A percentile compares a stretch with the other conserved stretches of the same genome.
Conservation (phyloP, 2,113 vertebrate genomes). For the Brachypodius melanocephalos region DNA sequence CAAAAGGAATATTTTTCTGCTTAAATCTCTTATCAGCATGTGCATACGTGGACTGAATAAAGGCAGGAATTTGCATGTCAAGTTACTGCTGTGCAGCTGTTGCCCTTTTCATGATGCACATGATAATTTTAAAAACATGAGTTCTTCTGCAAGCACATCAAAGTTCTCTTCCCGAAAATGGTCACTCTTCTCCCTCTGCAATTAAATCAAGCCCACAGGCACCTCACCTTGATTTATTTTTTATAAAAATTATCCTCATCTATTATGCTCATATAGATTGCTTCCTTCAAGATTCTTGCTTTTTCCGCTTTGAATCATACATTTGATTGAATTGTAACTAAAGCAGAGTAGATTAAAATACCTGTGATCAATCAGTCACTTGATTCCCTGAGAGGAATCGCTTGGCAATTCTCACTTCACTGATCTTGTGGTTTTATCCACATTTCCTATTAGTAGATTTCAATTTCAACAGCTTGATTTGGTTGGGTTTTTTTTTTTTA, state of each 20-base stretch:
- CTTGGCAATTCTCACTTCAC: background rate
- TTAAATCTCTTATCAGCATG: slow-evolving; percentile 47
- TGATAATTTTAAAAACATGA: slow-evolving; percentile 41
- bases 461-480: background rate
- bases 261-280: slow-evolving; percentile 24
- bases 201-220: background rate
- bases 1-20: background rate
- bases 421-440: background rate
- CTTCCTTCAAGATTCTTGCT: slow-evolving; percentile 33
- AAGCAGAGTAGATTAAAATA: slow-evolving; percentile 27
- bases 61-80: slow-evolving; percentile 53
- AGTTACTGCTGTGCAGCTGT: slow-evolving; percentile 52
- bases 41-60: slow-evolving; percentile 41
- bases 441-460: background rate
- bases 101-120: slow-evolving; percentile 41
- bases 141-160: slow-evolving; percentile 13
- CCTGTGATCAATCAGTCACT: background rate
- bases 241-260: slow-evolving; percentile 31
- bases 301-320: slow-evolving; percentile 29
- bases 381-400: background rate
- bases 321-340: slow-evolving; percentile 38
- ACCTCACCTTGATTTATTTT: background rate
- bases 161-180: slow-evolving; percentile 4
- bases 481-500: too few species aligned
- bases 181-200: background rate